Evolutionary conservation across 2,113 vertebrate species (phyloP), one percentile per base, ranked within the genome.

Genomic region (Clinocottus analis): DNA sequence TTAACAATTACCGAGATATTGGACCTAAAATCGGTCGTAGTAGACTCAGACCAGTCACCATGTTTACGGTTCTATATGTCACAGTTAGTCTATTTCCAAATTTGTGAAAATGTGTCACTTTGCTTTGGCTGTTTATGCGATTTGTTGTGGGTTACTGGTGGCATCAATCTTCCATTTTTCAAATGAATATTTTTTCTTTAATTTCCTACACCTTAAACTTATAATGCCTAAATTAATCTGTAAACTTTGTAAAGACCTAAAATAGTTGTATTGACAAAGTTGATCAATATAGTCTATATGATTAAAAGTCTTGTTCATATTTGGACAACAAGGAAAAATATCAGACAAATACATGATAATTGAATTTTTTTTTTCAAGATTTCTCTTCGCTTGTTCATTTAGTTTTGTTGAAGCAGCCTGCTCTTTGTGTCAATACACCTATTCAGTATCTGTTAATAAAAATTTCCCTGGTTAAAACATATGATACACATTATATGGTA

Each of bases 1-100:
- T 77, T 76, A 86, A 85, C 72, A 56, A 43, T 90, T 84, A 27
- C 0, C 7, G n/a, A 16, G 12, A 51, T n/a, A 31, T 7, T 2
- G 5, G 0, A 8, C 1, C 4, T 11, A 3, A 29, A 3, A 4
- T 19, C 11, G 0, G 19, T 16, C 27, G 8, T 12, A 2, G 14
- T 2, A 2, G 25, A 31, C 5, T 41, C 4, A n/a, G 12, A 39
- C 56, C 11, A 21, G 37, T 31, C 27, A 25, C 19, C n/a, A 16
- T 53, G 17, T 55, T 62, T 16, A 21, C 14, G 45, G 14, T 55
- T 23, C 2, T 19, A 31, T 33, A 7, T n/a, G 35, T 47, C 16
- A 4, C 31, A 39, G 49, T 37, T n/a, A 37, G 10, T 14, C 63
- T 9, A 21, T 29, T 19, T 11, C 19, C 39, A 25, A 43, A 27